Conservation (phyloP, 2,888 invertebrate genomes). For the Cecidostiba fungosa region DNA sequence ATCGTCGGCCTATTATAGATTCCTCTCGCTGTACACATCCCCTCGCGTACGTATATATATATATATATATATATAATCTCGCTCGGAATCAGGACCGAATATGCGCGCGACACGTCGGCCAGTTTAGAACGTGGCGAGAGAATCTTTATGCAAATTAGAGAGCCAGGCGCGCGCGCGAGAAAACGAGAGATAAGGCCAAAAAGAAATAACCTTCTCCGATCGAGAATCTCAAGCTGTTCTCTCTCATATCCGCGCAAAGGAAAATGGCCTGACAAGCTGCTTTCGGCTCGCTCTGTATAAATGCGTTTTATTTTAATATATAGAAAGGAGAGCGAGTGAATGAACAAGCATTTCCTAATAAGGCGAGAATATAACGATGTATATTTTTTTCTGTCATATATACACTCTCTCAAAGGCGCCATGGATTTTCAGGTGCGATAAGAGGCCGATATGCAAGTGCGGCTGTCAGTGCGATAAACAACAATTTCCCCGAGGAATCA, state of each 20-base stretch:
- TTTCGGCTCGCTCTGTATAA: neutral
- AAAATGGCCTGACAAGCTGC: neutral
- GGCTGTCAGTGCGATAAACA: slow-evolving; percentile 55
- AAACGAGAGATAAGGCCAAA: slow-evolving; percentile 27
- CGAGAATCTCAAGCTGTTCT: neutral
- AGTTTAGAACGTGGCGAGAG: slow-evolving; percentile 45
- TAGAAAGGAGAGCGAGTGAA: neutral
- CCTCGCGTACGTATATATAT: no score
- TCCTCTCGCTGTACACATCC: neutral
- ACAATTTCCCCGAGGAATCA: slow-evolving; percentile 62
- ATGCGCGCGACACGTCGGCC: slow-evolving; percentile 19
- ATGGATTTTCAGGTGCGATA: slow-evolving; percentile 38
- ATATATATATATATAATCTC: slow-evolving; percentile 36
- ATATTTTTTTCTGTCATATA: neutral
- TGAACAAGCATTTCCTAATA: neutral
- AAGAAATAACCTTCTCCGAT: neutral
- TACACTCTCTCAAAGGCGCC: neutral
- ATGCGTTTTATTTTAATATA: neutral
- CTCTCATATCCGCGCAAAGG: neutral
- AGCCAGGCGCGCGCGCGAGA: slow-evolving; percentile 6
- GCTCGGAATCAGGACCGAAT: slow-evolving; percentile 38
- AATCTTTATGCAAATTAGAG: slow-evolving; percentile 63
- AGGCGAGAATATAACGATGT: neutral
- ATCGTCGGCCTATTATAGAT: slow-evolving; percentile 54
- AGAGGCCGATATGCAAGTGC: neutral